phyloP scores from a whole-genome alignment of 1,140 invertebrate genomes.

The Octopus bimaculoides region DNA sequence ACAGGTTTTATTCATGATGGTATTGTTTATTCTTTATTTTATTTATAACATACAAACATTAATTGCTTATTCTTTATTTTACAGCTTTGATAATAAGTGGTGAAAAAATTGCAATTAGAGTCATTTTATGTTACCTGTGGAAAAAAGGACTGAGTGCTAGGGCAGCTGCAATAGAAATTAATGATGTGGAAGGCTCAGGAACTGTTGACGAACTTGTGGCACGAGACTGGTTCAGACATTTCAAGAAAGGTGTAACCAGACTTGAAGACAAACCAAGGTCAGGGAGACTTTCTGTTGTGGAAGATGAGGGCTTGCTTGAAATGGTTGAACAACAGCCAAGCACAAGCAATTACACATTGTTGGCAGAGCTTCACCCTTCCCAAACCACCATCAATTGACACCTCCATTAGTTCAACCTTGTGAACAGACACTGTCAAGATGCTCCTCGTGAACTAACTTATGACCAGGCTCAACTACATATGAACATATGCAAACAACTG shows the following conservation, averaged over 20 bases:
- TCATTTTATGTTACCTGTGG: background rate
- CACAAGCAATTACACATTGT: background rate
- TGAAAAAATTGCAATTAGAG: background rate
- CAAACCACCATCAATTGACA: background rate
- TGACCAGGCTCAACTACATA: no score
- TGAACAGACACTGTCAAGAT: background rate
- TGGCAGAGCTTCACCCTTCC: background rate
- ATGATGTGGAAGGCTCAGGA: background rate
- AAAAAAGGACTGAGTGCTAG: background rate
- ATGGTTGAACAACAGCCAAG: background rate
- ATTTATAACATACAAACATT: no score
- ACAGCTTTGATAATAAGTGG: background rate
- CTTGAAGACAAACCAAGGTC: no score
- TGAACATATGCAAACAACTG: no score
- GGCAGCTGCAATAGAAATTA: background rate
- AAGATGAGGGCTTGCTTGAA: background rate
- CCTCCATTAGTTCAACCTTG: background rate
- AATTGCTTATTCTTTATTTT: no score
- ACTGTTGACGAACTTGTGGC: no score
- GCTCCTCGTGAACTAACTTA: no score
- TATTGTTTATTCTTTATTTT: no score
- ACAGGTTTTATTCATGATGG: no score
- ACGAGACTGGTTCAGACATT: no score
- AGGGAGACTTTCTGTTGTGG: background rate
- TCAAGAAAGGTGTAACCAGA: no score